A percentile compares a stretch with the other conserved stretches of the same genome.
Conservation (phyloP, 2,888 invertebrate species). For the Dryomyza anilis region DNA sequence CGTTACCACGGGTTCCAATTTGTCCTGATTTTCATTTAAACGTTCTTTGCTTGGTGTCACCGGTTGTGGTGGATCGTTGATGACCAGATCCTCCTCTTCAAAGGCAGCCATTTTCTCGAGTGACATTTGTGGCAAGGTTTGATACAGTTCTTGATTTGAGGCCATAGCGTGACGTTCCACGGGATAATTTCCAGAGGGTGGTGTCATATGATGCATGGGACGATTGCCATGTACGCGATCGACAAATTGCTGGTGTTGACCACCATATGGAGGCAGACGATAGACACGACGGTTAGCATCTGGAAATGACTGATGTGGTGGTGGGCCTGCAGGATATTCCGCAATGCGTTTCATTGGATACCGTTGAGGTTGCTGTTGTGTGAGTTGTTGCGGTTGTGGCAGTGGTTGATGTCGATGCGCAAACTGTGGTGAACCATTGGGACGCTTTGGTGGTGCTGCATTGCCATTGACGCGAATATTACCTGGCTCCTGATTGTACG, state of each 20-base stretch:
- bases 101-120: slow-evolving; percentile 49
- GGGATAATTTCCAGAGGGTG: slow-evolving; percentile 44
- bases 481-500: slow-evolving; percentile 54
- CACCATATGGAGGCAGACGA: slow-evolving; percentile 46
- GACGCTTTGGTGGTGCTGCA: slow-evolving; percentile 42
- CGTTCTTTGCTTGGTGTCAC: slow-evolving; percentile 51
- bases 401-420: slow-evolving; percentile 49
- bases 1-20: slow-evolving; percentile 67
- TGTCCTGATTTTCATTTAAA: slow-evolving; percentile 42
- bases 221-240: slow-evolving; percentile 49
- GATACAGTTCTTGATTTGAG: slow-evolving; percentile 36
- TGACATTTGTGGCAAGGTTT: slow-evolving; percentile 38
- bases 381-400: slow-evolving; percentile 27
- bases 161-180: slow-evolving; percentile 46
- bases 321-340: slow-evolving; percentile 44
- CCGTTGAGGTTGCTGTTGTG: slow-evolving; percentile 38
- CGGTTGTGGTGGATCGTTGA: slow-evolving; percentile 61
- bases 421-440: slow-evolving; percentile 51
- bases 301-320: no score
- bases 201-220: slow-evolving; percentile 38
- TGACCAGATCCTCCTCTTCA: slow-evolving; percentile 61
- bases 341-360: slow-evolving; percentile 54
- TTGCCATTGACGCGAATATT: slow-evolving; percentile 49
- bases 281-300: slow-evolving; percentile 57
- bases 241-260: slow-evolving; percentile 38